Conservation (phyloP, 2,797 vertebrate genomes). For the Bradypus variegatus region DNA sequence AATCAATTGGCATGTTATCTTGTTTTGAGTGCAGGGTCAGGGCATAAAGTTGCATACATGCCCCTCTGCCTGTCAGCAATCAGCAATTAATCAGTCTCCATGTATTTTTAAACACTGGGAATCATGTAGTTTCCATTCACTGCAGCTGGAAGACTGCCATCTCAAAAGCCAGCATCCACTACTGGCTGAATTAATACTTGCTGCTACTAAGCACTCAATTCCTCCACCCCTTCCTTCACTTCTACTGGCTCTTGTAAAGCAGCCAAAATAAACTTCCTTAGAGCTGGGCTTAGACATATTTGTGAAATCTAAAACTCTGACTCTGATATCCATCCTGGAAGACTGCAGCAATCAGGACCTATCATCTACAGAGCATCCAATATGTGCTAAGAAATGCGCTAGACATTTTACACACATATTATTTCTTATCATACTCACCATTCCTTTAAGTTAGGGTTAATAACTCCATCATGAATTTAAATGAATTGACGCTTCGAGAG, state of each 20-base stretch:
- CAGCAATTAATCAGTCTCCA: conserved; percentile 68
- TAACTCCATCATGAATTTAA: conserved; percentile 17
- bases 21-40: conserved; percentile 50
- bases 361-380: neutral
- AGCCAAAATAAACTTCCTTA: conserved; percentile 25
- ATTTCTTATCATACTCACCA: neutral
- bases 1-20: conserved; percentile 42
- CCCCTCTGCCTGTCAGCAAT: conserved; percentile 32
- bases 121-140: conserved; percentile 64
- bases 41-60: conserved; percentile 20
- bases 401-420: neutral
- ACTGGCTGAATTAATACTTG: conserved; percentile 60
- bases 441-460: neutral
- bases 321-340: neutral
- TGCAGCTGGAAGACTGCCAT: conserved; percentile 70
- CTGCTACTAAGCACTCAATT: conserved; percentile 51
- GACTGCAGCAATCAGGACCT: neutral
- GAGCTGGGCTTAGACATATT: neutral
- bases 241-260: conserved; percentile 57
- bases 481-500: neutral
- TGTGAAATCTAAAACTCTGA: neutral
- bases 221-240: conserved; percentile 36
- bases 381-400: neutral
- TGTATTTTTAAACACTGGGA: conserved; percentile 68
- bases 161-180: conserved; percentile 64